phyloP scores from a whole-genome alignment of 2,888 invertebrate genomes.

The Campoplex nolae region DNA sequence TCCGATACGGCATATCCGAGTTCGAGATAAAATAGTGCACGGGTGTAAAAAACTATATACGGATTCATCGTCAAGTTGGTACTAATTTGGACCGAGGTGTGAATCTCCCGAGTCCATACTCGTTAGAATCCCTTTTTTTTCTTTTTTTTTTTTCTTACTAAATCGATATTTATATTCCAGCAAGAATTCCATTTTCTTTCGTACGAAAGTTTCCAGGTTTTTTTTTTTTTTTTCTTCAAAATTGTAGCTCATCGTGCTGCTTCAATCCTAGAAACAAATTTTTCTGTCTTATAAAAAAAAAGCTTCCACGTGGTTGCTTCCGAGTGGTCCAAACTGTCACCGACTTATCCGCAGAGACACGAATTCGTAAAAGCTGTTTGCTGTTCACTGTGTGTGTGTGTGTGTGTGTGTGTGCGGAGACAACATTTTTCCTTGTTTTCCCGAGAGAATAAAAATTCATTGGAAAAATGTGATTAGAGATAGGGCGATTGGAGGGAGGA shows the following conservation, averaged over 20 bases:
- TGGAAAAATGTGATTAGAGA: conserved; percentile 11
- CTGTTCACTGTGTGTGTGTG: conserved; percentile 33
- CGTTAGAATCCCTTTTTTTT: not conserved
- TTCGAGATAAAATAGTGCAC: conserved; percentile 64
- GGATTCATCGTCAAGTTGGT: conserved; percentile 13
- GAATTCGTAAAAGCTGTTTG: not conserved
- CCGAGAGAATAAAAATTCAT: conserved; percentile 2
- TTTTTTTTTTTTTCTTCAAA: not conserved
- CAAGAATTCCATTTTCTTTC: not conserved
- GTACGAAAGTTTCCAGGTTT: not conserved
- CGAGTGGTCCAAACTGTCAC: not conserved
- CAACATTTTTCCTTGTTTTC: conserved; percentile 61
- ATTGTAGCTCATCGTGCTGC: not conserved
- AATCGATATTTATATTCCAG: not conserved
- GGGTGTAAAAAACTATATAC: not conserved
- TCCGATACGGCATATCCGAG: conserved; percentile 58
- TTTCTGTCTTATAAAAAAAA: too few relatives aligned
- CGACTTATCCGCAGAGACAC: conserved; percentile 5
- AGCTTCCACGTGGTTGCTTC: too few relatives aligned
- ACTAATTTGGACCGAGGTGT: conserved; percentile 16
- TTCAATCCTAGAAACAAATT: too few relatives aligned
- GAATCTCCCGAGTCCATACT: not conserved
- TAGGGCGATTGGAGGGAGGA: not conserved
- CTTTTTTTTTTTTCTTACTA: not conserved
- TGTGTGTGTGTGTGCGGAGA: conserved; percentile 32